Evolutionary conservation across 2,113 vertebrate species (phyloP).

Genomic region (Turdus rufiventris): DNA sequence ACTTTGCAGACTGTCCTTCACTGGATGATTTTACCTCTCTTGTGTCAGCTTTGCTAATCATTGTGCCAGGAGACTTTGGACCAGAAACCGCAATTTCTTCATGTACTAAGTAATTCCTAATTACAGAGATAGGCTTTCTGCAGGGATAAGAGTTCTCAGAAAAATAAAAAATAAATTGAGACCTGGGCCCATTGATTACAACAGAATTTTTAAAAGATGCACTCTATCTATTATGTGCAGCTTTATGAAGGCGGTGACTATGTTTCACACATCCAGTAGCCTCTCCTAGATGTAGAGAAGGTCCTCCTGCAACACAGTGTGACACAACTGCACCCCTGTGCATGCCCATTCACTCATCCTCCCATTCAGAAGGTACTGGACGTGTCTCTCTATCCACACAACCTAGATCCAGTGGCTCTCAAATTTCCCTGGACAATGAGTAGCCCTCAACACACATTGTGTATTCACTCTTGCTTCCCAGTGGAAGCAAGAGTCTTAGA

Average conservation of each 20-base stretch:
- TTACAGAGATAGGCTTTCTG: neutral
- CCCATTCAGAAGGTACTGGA: neutral
- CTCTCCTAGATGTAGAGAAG: neutral
- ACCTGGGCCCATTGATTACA: neutral
- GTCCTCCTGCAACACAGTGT: neutral
- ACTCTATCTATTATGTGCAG: neutral
- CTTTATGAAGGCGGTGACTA: neutral
- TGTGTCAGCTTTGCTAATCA: neutral
- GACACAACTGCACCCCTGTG: neutral
- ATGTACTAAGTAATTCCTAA: neutral
- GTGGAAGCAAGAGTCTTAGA: neutral
- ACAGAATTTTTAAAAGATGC: neutral
- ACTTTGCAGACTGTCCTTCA: neutral
- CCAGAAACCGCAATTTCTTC: neutral
- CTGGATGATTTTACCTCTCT: neutral
- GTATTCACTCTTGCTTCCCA: neutral
- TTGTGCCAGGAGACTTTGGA: neutral
- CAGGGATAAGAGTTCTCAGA: neutral
- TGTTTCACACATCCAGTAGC: neutral
- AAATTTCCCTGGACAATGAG: neutral
- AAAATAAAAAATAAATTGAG: neutral
- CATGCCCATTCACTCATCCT: neutral
- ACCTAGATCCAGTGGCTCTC: neutral
- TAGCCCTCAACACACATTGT: neutral
- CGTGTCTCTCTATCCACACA: no score